Evolutionary conservation across 2,888 invertebrate species (phyloP).

Genomic region (Cloeon dipterum): DNA sequence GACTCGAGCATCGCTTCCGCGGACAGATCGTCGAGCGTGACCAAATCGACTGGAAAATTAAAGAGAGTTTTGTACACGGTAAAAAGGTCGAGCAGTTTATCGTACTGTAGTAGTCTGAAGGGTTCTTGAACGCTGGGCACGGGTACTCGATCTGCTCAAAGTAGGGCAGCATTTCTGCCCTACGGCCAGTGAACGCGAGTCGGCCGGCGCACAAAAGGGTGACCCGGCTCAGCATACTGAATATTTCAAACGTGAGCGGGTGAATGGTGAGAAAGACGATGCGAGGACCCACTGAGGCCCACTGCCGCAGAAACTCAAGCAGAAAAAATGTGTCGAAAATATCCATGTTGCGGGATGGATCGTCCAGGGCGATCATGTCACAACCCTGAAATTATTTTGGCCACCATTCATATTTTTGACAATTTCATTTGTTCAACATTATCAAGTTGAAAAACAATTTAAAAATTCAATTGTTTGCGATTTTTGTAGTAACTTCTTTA

Average conservation of each 20-base stretch:
- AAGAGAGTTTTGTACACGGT: neutral
- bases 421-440: neutral
- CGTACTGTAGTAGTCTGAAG: constrained; percentile 87
- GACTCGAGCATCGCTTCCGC: constrained; percentile 90
- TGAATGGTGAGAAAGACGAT: constrained; percentile 79
- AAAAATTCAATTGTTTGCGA: neutral
- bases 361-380: constrained; percentile 44
- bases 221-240: constrained; percentile 76
- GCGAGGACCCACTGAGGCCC: constrained; percentile 39
- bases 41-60: constrained; percentile 58
- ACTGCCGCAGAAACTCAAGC: constrained; percentile 80
- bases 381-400: neutral
- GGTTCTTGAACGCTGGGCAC: constrained; percentile 89
- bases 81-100: constrained; percentile 12
- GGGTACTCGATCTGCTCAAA: constrained; percentile 81
- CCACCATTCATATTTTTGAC: no score
- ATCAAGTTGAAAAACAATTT: no score
- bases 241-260: constrained; percentile 86
- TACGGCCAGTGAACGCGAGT: constrained; percentile 73
- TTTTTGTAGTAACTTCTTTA: no score
- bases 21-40: constrained; percentile 78
- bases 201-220: constrained; percentile 73
- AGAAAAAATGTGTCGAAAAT: constrained; percentile 91
- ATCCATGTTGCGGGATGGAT: constrained; percentile 74
- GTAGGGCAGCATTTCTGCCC: constrained; percentile 78